Conservation (phyloP, 2,888 invertebrate species). For the Cosmia trapezina region DNA sequence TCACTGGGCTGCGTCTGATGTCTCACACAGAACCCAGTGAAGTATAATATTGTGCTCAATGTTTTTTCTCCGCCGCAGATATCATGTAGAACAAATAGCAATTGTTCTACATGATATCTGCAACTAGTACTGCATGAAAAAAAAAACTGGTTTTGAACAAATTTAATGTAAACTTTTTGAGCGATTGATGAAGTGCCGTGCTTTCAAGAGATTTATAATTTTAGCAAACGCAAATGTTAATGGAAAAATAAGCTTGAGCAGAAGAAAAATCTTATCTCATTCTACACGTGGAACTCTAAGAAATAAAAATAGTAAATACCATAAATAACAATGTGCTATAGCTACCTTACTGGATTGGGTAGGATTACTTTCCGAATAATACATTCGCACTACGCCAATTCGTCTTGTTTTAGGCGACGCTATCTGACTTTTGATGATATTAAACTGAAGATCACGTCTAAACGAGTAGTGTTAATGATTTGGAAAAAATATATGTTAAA, state of each 20-base stretch:
- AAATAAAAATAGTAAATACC: neutral
- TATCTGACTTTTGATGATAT: no score
- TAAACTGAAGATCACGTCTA: no score
- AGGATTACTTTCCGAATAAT: neutral
- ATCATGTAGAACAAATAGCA: no score
- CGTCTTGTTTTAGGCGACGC: no score
- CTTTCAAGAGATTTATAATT: neutral
- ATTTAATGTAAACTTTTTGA: neutral
- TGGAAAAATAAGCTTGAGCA: neutral
- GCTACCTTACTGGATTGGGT: neutral
- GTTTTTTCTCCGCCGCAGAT: conserved; percentile 13
- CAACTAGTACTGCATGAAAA: neutral
- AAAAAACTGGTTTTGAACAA: no score
- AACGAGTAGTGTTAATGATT: no score
- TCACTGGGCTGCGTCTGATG: neutral
- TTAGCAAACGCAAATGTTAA: no score
- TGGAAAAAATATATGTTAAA: no score
- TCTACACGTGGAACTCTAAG: no score
- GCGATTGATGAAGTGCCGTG: neutral
- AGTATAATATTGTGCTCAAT: conserved; percentile 4
- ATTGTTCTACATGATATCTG: conserved; percentile 1
- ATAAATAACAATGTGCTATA: neutral
- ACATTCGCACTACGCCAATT: no score
- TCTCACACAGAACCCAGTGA: conserved; percentile 29
- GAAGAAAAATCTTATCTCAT: neutral